Evolutionary conservation across 1,140 invertebrate species (phyloP).

Genomic region (Nylanderia fulva): DNA sequence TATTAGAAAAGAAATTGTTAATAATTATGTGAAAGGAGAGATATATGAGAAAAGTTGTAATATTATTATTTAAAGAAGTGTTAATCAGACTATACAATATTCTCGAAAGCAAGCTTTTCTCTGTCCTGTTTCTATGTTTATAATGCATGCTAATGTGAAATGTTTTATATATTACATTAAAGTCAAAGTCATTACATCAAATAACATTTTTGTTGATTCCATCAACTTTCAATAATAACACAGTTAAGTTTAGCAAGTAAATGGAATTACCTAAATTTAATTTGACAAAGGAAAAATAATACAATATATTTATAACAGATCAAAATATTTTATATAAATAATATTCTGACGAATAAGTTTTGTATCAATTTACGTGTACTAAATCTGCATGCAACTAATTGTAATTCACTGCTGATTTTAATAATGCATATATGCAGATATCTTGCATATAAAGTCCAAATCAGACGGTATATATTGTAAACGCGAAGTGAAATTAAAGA

Average conservation of each 20-base stretch:
- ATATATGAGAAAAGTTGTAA: not conserved
- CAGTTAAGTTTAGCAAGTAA: slow-evolving; percentile 14
- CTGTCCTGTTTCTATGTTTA: not conserved
- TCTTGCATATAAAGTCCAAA: not conserved
- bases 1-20: not conserved
- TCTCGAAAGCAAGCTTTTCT: not conserved
- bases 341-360: not conserved
- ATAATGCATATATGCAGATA: slow-evolving; percentile 62
- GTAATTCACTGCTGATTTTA: not conserved
- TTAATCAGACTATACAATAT: not conserved
- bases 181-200: no score
- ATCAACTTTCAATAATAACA: not conserved
- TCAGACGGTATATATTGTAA: not conserved
- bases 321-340: not conserved
- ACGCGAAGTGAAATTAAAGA: not conserved
- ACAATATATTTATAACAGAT: not conserved
- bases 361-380: not conserved
- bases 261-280: not conserved
- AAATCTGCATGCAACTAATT: not conserved
- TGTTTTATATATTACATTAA: not conserved
- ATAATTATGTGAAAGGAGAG: not conserved
- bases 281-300: not conserved
- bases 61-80: not conserved
- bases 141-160: not conserved
- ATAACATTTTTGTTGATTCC: not conserved